phyloP scores from a whole-genome alignment of 2,113 vertebrate species.

The Lasiurus borealis region DNA sequence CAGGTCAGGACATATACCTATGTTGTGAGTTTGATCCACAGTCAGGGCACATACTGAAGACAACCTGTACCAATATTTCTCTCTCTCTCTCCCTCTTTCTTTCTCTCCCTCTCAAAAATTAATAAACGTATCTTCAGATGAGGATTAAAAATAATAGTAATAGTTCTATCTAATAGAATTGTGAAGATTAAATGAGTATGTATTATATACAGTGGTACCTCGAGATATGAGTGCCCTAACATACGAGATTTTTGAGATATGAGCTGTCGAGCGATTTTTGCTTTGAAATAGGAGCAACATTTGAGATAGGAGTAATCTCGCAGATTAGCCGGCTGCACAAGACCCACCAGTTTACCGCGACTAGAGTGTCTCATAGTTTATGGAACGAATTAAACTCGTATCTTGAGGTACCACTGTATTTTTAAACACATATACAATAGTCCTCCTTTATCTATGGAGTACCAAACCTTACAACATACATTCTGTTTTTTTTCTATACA shows the following conservation, averaged over 20 bases:
- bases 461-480: background rate
- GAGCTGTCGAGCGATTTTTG: no score
- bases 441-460: background rate
- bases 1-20: no score
- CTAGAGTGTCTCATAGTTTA: no score
- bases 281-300: no score
- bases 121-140: background rate
- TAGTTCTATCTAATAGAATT: background rate
- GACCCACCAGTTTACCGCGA: no score
- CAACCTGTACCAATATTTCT: background rate
- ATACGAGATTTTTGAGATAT: no score
- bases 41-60: background rate
- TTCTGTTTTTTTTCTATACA: background rate
- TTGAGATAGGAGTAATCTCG: no score
- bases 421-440: background rate
- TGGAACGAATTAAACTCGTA: no score
- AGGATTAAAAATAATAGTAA: background rate
- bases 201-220: no score
- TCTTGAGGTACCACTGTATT: no score
- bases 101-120: background rate
- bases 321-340: no score
- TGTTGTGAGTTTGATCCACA: background rate
- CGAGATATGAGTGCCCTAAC: no score
- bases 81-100: background rate
- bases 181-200: background rate